phyloP scores from a whole-genome alignment of 2,797 vertebrate species.

The Peromyscus nudipes region DNA sequence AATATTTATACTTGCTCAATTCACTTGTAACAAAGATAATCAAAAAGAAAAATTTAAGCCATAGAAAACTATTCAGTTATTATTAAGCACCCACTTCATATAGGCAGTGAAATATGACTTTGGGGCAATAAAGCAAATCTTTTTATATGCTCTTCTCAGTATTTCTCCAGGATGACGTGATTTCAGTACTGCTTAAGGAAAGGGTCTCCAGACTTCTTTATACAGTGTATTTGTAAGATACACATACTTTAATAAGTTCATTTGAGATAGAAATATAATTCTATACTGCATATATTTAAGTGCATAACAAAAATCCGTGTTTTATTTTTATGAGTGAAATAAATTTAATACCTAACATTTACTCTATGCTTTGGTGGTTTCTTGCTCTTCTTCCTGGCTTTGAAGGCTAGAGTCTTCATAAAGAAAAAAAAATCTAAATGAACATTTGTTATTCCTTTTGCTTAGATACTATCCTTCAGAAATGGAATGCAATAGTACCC shows the following conservation, averaged over 20 bases:
- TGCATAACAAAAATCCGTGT: neutral
- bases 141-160: neutral
- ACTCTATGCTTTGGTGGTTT: neutral
- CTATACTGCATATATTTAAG: neutral
- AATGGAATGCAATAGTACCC: neutral
- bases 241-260: neutral
- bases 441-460: neutral
- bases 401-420: neutral
- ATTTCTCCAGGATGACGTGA: constrained; percentile 10
- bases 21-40: constrained; percentile 42
- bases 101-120: constrained; percentile 27
- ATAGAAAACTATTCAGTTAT: constrained; percentile 40
- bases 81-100: constrained; percentile 31
- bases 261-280: neutral
- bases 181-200: neutral
- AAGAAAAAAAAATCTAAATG: neutral
- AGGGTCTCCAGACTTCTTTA: neutral
- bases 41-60: constrained; percentile 19
- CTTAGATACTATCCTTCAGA: constrained; percentile 17
- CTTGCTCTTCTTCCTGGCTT: neutral
- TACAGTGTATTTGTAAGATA: neutral
- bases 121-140: neutral
- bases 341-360: constrained; percentile 14
- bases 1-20: constrained; percentile 17
- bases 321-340: neutral